phyloP scores from a whole-genome alignment of 1,140 invertebrate genomes.

The Drosophila tani region DNA sequence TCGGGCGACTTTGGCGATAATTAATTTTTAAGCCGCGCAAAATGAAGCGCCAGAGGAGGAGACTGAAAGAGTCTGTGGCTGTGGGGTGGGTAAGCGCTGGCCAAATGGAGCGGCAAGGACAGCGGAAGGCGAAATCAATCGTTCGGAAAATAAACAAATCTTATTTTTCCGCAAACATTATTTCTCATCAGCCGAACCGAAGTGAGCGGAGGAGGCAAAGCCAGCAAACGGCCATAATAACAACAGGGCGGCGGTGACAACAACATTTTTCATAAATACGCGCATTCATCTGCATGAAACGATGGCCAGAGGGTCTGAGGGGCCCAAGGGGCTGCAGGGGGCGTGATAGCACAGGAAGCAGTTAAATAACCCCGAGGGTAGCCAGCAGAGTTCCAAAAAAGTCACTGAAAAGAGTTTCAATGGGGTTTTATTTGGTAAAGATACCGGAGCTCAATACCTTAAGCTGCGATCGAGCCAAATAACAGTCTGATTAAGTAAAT shows the following conservation, averaged over 20 bases:
- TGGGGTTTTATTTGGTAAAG: not conserved
- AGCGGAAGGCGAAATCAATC: constrained; percentile 66
- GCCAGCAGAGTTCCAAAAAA: not conserved
- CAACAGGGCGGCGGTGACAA: constrained; percentile 64
- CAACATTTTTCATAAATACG: constrained; percentile 81
- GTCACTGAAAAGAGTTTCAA: not conserved
- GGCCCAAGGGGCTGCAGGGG: constrained; percentile 20
- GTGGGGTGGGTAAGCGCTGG: not conserved
- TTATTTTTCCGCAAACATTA: constrained; percentile 84
- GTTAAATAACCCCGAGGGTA: constrained; percentile 11
- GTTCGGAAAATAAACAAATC: constrained; percentile 84
- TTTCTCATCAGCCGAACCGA: constrained; percentile 68
- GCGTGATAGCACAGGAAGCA: constrained; percentile 1
- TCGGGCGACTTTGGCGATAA: constrained; percentile 66
- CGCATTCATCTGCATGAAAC: constrained; percentile 80
- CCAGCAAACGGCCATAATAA: constrained; percentile 57
- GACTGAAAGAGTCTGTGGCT: not conserved
- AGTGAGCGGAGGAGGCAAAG: constrained; percentile 15
- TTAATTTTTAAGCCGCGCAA: constrained; percentile 83
- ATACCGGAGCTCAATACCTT: too few relatives aligned
- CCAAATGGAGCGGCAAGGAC: constrained; percentile 19
- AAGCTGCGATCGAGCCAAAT: too few relatives aligned
- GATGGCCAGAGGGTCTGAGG: constrained; percentile 29
- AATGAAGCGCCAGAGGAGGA: constrained; percentile 67
- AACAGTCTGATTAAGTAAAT: too few relatives aligned